phyloP scores from a whole-genome alignment of 2,888 invertebrate species.

The Drosophila parthenogenetica region DNA sequence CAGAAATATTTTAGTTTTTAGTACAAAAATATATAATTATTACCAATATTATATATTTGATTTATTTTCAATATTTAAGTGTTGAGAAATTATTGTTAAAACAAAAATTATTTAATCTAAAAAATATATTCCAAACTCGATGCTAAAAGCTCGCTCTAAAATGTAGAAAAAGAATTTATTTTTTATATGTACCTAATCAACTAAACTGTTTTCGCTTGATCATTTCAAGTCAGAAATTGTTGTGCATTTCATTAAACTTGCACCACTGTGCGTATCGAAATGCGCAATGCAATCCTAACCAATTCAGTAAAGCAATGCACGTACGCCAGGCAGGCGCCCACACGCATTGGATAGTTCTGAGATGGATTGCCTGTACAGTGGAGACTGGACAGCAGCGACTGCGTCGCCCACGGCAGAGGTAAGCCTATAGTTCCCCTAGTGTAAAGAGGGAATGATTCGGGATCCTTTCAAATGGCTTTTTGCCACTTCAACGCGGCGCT shows the following conservation, averaged over 20 bases:
- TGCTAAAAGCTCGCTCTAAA: too few species aligned
- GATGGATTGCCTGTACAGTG: constrained; percentile 16
- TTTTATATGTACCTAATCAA: too few species aligned
- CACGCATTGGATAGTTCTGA: constrained; percentile 17
- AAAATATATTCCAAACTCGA: too few species aligned
- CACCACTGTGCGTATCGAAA: constrained; percentile 37
- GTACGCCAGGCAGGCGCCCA: constrained; percentile 52
- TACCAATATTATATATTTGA: too few species aligned
- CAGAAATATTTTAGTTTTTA: too few species aligned
- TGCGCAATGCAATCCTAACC: constrained; percentile 1
- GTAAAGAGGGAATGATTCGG: not conserved
- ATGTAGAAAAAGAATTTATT: too few species aligned
- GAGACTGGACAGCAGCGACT: constrained; percentile 14
- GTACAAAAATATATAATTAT: too few species aligned
- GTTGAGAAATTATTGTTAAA: too few species aligned
- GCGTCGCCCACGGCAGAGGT: constrained; percentile 47
- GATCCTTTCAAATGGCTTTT: constrained; percentile 39
- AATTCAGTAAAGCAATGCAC: constrained; percentile 54
- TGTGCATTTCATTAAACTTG: not conserved
- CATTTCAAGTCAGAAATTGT: too few species aligned
- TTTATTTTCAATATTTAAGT: too few species aligned
- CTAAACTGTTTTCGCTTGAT: too few species aligned
- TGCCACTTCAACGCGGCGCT: constrained; percentile 48
- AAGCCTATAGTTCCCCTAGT: constrained; percentile 16
- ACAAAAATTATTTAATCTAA: too few species aligned